Conservation (phyloP, 1,140 invertebrate species). For the Apolygus lucorum region DNA sequence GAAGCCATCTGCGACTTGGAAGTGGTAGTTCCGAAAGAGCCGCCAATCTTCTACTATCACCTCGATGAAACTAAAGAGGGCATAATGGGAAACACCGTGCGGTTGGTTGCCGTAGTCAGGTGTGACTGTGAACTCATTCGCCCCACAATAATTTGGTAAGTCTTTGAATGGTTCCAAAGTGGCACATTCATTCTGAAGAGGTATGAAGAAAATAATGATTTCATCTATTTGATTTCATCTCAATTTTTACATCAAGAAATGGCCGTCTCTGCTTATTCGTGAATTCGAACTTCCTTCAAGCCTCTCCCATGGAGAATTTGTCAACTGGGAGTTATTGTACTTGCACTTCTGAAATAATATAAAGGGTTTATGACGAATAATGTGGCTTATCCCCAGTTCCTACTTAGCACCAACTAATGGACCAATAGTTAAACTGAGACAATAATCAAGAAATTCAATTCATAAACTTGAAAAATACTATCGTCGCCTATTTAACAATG, state of each 20-base stretch:
- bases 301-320: no score
- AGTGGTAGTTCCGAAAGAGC: neutral
- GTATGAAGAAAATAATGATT: neutral
- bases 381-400: no score
- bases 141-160: neutral
- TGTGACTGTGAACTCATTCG: slow-evolving; percentile 7
- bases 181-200: neutral
- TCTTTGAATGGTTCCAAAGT: neutral
- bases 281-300: neutral
- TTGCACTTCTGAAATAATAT: no score
- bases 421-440: no score
- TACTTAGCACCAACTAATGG: no score
- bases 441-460: no score
- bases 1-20: neutral
- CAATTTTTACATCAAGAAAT: neutral
- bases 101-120: neutral
- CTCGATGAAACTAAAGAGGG: slow-evolving; percentile 12
- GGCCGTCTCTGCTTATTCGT: neutral
- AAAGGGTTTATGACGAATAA: no score
- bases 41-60: neutral
- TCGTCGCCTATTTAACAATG: no score
- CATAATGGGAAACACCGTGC: neutral
- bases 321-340: no score
- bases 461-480: no score
- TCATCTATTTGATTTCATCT: neutral